These are phyloP conservation scores for Dipus sagitta DNA, from an alignment of 2,797 vertebrate species.

Conservation along the genomic window DNA sequence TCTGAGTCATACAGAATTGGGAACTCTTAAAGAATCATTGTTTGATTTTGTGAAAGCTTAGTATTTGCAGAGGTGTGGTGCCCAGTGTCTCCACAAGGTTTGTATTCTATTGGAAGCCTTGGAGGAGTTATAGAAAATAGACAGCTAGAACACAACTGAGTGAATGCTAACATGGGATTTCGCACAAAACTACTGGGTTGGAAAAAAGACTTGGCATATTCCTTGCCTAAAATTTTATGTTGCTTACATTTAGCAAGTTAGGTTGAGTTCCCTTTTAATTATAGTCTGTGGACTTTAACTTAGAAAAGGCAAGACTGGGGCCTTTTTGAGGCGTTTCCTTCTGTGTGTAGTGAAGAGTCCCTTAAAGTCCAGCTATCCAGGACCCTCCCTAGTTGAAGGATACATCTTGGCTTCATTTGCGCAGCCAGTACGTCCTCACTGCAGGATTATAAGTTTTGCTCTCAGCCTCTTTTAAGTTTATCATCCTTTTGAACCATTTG, in stretches of 20 bases:
- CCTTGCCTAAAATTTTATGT: neutral
- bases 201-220: conserved; percentile 27
- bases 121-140: neutral
- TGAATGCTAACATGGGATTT: neutral
- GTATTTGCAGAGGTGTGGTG: neutral
- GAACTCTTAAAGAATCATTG: neutral
- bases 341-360: neutral
- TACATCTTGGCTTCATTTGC: neutral
- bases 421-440: neutral
- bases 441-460: neutral
- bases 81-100: neutral
- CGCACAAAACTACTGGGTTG: neutral
- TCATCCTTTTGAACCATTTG: neutral
- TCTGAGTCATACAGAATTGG: neutral
- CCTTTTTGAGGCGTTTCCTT: neutral
- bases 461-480: neutral
- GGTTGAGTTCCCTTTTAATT: neutral
- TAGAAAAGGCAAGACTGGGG: neutral
- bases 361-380: too few relatives aligned
- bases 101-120: neutral
- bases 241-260: neutral
- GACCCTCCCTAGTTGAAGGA: neutral
- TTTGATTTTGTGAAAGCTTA: neutral
- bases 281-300: neutral
- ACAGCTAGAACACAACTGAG: neutral